Percentiles rank a stretch among this genome's conserved stretches.
Evolutionary conservation across 2,888 invertebrate genomes (phyloP).

Genomic region (Drosophila mulleri): DNA sequence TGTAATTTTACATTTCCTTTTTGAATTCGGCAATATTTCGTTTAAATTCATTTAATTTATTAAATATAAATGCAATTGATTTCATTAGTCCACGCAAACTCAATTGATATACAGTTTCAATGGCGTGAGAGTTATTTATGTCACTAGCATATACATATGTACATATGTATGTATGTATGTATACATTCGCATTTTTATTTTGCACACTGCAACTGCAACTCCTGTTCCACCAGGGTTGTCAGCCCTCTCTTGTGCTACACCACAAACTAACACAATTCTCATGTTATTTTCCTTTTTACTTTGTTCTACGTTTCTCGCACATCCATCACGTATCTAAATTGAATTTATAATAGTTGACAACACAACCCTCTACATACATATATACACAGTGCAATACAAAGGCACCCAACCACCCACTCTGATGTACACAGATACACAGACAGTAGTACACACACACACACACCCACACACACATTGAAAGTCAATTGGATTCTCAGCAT

Average conservation of each 20-base stretch:
- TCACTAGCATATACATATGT: not conserved
- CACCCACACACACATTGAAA: constrained; percentile 14
- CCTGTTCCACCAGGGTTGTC: not conserved
- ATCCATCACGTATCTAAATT: constrained; percentile 67
- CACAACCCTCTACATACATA: constrained; percentile 20
- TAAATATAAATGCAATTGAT: not conserved
- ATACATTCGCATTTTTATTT: too few relatives aligned
- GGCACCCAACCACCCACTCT: not conserved
- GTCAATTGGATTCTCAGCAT: constrained; percentile 36
- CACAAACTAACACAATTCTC: constrained; percentile 26
- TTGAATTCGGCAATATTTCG: too few relatives aligned
- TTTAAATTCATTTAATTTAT: not conserved
- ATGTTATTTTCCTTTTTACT: constrained; percentile 11
- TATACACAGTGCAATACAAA: not conserved
- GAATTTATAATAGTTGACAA: constrained; percentile 79
- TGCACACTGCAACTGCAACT: not conserved
- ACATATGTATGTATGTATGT: too few relatives aligned
- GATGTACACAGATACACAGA: constrained; percentile 6
- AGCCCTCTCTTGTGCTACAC: not conserved
- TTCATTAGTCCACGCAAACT: not conserved
- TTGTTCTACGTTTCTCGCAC: constrained; percentile 9
- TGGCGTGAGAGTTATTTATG: constrained; percentile 17
- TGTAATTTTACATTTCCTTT: not conserved
- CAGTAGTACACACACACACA: not conserved
- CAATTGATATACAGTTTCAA: not conserved